Percentiles rank a stretch among this genome's conserved stretches.
Conservation (phyloP, 2,797 vertebrate genomes). For the Mionectes olivaceus region DNA sequence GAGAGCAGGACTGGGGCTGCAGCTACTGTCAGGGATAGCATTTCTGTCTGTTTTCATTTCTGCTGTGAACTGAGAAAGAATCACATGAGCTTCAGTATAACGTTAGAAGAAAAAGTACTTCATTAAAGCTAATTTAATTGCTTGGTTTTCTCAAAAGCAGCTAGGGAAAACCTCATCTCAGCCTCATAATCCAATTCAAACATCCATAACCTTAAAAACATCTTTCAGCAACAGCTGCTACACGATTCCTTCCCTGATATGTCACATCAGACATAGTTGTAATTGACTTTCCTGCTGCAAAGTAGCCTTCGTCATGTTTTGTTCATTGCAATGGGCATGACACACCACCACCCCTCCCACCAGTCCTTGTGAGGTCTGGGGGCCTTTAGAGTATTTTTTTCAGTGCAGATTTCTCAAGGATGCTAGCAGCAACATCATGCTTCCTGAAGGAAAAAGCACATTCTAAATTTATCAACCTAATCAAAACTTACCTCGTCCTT, state of each 20-base stretch:
- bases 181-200: background rate
- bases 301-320: background rate
- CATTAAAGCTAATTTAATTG: background rate
- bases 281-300: background rate
- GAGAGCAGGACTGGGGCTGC: background rate
- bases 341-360: background rate
- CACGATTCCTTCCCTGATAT: accelerated
- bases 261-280: background rate
- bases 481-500: background rate
- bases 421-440: background rate
- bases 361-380: background rate
- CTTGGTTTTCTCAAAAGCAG: background rate
- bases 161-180: background rate
- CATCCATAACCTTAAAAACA: background rate
- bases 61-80: background rate
- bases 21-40: background rate
- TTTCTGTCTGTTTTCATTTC: background rate
- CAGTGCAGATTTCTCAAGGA: background rate
- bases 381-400: background rate
- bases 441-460: background rate
- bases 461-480: background rate
- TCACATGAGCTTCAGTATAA: background rate
- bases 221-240: background rate
- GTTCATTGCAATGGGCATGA: background rate
- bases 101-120: background rate